Base-by-base conservation (phyloP, 1,140 invertebrate genomes). In the Pteromalus puparum region DNA sequence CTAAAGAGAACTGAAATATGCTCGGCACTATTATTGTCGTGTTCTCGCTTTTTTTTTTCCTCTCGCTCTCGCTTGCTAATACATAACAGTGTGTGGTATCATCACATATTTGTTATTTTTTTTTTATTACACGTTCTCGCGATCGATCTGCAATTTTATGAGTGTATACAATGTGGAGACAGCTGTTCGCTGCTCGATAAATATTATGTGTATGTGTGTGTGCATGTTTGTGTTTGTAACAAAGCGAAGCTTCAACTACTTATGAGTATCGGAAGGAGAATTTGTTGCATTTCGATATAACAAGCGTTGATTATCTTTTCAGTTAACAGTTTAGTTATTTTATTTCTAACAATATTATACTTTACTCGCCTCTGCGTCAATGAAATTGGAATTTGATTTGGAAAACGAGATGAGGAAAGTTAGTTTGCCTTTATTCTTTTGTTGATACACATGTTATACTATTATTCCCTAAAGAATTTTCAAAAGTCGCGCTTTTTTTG, bases 1-100 rank as follows among this genome's bases (percentile, higher is more conserved):
- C 46, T 85, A 72, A 67, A 46, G 4, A 85, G 4, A 85, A 85
- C 48, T n/a, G 24, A 85, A 90, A 89, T 87, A 75, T 85, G 87
- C 86, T 88, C 87, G 85, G 88, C 89, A 90, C 87, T 90, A 91
- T 91, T 91, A 91, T 91, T 91, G 90, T 91, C 90, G 88, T 89
- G 85, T 89, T 89, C 88, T 88, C 75, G 87, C 87, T 76, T 46
- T 30, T 48, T 73, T 73, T 79, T 42, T 82, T 26, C 61, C 46
- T 73, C 73, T 70, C 46, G 78, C 73, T 74, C 46, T 73, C n/a
- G 10, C 24, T 70, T 9, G 12, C 67, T 26, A 67, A 48, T 48
- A 18, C 46, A 48, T 61, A 61, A 61, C 21, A 61, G 18, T 4
- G 18, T 7, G 53, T 61, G 53, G 53, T 21, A n/a, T 61, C 53